phyloP scores from a whole-genome alignment of 1,140 invertebrate species.

The Elysia chlorotica region DNA sequence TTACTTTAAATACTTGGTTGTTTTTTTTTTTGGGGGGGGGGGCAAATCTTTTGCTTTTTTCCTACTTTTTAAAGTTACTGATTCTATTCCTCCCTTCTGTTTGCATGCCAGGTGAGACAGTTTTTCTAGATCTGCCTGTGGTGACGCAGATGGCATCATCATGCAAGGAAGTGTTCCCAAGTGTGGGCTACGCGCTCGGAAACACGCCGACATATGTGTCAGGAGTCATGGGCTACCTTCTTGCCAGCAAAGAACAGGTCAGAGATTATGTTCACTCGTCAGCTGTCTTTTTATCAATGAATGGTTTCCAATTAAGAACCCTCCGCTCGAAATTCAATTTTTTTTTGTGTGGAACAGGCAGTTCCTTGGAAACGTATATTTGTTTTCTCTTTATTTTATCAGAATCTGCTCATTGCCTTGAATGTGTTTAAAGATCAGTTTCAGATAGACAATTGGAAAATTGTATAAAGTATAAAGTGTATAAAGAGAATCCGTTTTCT shows the following conservation, averaged over 20 bases:
- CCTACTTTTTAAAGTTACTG: too few relatives aligned
- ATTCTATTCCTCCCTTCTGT: too few relatives aligned
- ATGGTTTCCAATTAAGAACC: not conserved
- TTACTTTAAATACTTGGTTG: too few relatives aligned
- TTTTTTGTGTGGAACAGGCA: not conserved
- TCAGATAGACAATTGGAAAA: too few relatives aligned
- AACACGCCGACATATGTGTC: constrained; percentile 93
- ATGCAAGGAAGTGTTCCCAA: constrained; percentile 78
- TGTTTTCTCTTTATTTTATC: not conserved
- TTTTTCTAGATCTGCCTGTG: constrained; percentile 84
- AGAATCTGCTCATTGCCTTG: too few relatives aligned
- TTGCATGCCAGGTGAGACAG: constrained; percentile 83
- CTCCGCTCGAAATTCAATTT: not conserved
- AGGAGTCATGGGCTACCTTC: constrained; percentile 92
- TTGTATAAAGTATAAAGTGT: too few relatives aligned
- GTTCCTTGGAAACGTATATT: not conserved
- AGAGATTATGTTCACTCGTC: constrained; percentile 28
- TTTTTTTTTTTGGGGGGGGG: too few relatives aligned
- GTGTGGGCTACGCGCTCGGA: constrained; percentile 77
- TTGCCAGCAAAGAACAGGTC: constrained; percentile 73
- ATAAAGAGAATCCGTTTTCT: too few relatives aligned
- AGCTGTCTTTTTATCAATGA: not conserved
- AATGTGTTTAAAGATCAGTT: too few relatives aligned
- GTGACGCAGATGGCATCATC: constrained; percentile 76
- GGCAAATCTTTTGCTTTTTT: too few relatives aligned